Conservation (phyloP, 1,140 invertebrate species). For the Pachypsylla venusta region DNA sequence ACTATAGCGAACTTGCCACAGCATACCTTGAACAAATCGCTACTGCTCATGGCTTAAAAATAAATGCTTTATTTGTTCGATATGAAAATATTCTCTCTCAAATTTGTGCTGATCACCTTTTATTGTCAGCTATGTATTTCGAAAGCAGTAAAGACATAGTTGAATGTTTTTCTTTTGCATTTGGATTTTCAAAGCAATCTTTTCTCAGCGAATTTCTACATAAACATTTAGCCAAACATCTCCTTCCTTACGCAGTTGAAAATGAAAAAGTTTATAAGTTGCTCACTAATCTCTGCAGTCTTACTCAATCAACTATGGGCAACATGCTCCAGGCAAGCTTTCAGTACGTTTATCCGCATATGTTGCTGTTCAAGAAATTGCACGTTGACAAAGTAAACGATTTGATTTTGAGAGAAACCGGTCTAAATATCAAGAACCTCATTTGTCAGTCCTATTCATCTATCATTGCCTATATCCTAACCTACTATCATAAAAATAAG, state of each 20-base stretch:
- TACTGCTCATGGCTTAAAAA: conserved; percentile 18
- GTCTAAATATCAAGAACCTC: conserved; percentile 14
- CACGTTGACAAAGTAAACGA: conserved; percentile 14
- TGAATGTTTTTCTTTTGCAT: conserved; percentile 3
- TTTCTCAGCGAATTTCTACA: background rate
- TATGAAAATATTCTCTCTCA: conserved; percentile 22
- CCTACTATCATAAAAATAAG: conserved; percentile 13
- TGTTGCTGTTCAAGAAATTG: conserved; percentile 18
- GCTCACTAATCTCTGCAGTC: background rate
- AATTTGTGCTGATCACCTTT: conserved; percentile 15
- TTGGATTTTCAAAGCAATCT: conserved; percentile 9
- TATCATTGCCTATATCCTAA: conserved; percentile 16
- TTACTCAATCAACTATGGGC: background rate
- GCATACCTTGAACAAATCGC: conserved; percentile 22
- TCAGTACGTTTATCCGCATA: conserved; percentile 21
- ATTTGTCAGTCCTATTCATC: conserved; percentile 19
- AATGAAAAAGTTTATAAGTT: background rate
- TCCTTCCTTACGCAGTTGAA: conserved; percentile 9
- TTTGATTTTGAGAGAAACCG: conserved; percentile 16
- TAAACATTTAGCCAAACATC: conserved; percentile 14
- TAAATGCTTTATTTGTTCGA: conserved; percentile 20
- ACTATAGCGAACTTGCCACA: conserved; percentile 14
- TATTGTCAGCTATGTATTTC: conserved; percentile 9
- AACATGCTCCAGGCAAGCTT: conserved; percentile 11
- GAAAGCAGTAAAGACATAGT: background rate